A percentile compares a stretch with the other conserved stretches of the same genome.
phyloP scores from a whole-genome alignment of 2,888 invertebrate genomes.

The Gari tellinella region DNA sequence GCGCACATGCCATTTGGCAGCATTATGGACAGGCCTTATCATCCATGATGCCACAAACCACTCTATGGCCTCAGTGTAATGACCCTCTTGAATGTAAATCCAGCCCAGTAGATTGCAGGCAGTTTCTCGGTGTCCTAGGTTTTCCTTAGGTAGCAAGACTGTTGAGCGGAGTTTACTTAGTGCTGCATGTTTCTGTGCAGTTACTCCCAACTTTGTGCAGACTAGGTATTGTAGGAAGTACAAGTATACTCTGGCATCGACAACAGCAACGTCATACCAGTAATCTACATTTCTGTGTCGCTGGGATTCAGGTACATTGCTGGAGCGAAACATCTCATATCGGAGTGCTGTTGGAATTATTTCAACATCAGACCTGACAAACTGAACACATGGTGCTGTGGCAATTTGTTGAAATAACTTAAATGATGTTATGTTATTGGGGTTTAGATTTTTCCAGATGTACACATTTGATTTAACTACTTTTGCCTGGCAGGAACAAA shows the following conservation, averaged over 20 bases:
- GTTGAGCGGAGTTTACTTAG: background rate
- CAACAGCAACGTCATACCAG: conserved; percentile 21
- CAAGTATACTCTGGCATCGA: conserved; percentile 16
- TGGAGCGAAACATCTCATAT: conserved; percentile 19
- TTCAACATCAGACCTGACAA: background rate
- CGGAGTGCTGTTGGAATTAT: conserved; percentile 8
- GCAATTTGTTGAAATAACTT: too few species aligned
- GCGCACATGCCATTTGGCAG: conserved; percentile 15
- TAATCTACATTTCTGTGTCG: background rate
- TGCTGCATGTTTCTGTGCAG: background rate
- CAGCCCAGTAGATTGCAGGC: conserved; percentile 6
- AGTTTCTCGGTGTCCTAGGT: conserved; percentile 12
- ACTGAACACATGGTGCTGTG: conserved; percentile 6
- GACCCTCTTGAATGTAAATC: conserved; percentile 4
- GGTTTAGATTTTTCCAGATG: too few species aligned
- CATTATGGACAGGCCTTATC: conserved; percentile 12
- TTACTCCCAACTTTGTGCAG: background rate
- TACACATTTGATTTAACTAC: too few species aligned
- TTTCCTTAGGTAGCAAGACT: background rate
- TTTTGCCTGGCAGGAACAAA: too few species aligned
- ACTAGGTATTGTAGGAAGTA: conserved; percentile 10
- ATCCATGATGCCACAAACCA: conserved; percentile 7
- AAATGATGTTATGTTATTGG: too few species aligned
- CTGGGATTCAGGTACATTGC: background rate
- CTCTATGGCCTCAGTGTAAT: background rate